Evolutionary conservation across 2,888 invertebrate genomes (phyloP).

Genomic region (Rhagophthalmus giganteus): DNA sequence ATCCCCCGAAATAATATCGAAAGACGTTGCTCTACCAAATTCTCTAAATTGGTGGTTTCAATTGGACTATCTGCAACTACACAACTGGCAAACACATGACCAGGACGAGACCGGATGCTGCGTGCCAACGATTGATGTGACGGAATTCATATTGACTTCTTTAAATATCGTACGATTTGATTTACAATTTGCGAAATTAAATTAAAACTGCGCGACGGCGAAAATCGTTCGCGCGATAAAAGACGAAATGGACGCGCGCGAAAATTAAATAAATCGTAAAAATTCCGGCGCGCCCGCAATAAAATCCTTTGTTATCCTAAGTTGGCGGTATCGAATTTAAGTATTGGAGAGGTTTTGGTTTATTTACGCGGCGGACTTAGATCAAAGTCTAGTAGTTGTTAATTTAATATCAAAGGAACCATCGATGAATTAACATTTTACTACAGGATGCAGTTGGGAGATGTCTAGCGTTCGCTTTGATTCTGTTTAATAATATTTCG

Average conservation of each 20-base stretch:
- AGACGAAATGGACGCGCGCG: neutral
- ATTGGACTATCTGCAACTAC: conserved; percentile 20
- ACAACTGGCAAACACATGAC: conserved; percentile 53
- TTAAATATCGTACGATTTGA: conserved; percentile 31
- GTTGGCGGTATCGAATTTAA: conserved; percentile 46
- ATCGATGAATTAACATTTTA: conserved; percentile 55
- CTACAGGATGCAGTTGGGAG: conserved; percentile 55
- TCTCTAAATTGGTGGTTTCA: conserved; percentile 14
- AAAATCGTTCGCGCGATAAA: too few species aligned
- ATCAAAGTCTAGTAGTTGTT: conserved; percentile 53
- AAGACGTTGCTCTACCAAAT: too few species aligned
- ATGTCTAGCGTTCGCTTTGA: conserved; percentile 48
- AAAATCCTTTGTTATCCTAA: conserved; percentile 53
- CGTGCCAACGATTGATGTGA: conserved; percentile 51
- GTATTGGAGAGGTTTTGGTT: conserved; percentile 44
- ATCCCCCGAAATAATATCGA: too few species aligned
- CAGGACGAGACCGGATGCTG: conserved; percentile 47
- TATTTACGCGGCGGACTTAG: conserved; percentile 52
- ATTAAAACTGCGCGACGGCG: neutral
- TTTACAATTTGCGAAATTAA: conserved; percentile 23
- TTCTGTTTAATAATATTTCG: conserved; percentile 52
- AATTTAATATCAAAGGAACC: conserved; percentile 56
- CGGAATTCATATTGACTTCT: conserved; percentile 46
- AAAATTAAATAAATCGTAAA: neutral
- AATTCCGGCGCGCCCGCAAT: neutral